Evolutionary conservation across 2,888 invertebrate genomes (phyloP).

Genomic region (Sclerodermus sp.): DNA sequence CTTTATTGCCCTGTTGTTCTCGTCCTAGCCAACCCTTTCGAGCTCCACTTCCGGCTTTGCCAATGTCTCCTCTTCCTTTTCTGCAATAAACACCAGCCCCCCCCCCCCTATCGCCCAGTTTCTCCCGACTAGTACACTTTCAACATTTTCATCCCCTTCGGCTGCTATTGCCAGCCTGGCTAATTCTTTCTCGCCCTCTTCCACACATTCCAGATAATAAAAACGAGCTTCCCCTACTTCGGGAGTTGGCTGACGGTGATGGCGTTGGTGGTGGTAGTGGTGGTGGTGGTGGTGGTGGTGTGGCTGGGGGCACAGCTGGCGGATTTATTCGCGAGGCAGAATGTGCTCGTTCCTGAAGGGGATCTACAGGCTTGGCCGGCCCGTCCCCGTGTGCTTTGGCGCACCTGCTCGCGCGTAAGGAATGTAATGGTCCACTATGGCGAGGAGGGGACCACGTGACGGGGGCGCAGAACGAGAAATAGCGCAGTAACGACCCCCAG

Average conservation of each 20-base stretch:
- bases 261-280: no score
- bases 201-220: no score
- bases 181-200: conserved; percentile 2
- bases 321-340: conserved; percentile 22
- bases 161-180: neutral
- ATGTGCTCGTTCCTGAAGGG: conserved; percentile 9
- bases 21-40: conserved; percentile 28
- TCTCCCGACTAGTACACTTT: neutral
- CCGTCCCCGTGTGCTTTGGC: conserved; percentile 17
- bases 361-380: no score
- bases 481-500: neutral
- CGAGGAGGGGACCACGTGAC: neutral
- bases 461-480: conserved; percentile 1
- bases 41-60: conserved; percentile 6
- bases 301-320: neutral
- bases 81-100: no score
- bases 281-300: conserved; percentile 4
- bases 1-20: conserved; percentile 41
- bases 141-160: neutral
- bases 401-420: conserved; percentile 31
- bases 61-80: no score
- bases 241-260: no score
- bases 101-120: no score
- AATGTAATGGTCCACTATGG: conserved; percentile 19
- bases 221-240: no score